Percentiles rank a stretch among this genome's conserved stretches.
phyloP scores from a whole-genome alignment of 2,113 vertebrate genomes.

The Trochalopteron elliotii region DNA sequence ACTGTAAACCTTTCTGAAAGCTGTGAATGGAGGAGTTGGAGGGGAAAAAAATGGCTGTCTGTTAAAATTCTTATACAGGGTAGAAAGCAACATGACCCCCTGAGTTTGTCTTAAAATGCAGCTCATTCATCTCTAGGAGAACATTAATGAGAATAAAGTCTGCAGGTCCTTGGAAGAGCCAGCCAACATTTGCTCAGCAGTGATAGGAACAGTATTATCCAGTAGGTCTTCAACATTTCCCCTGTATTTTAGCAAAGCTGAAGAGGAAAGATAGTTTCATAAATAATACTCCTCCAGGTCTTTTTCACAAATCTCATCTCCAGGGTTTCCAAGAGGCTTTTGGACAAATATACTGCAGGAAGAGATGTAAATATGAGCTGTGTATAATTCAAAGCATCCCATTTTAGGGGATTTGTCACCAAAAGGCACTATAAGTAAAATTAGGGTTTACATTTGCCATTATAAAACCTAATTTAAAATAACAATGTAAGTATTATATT shows the following conservation, averaged over 20 bases:
- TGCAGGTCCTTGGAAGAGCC: neutral
- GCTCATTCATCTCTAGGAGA: neutral
- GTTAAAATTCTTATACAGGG: neutral
- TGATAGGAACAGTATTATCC: neutral
- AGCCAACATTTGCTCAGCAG: neutral
- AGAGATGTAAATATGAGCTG: neutral
- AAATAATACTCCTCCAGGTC: neutral
- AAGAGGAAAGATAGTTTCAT: neutral
- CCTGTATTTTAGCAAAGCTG: neutral
- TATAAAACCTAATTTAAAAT: neutral
- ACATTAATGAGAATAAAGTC: neutral
- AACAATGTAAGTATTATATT: neutral
- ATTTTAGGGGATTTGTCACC: neutral
- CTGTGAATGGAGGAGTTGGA: neutral
- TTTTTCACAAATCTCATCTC: neutral
- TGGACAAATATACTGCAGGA: neutral
- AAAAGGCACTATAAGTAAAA: neutral
- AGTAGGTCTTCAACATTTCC: neutral
- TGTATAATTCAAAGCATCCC: neutral
- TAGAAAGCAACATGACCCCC: neutral
- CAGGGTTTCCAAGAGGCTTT: neutral
- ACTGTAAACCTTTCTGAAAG: neutral
- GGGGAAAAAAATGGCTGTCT: neutral
- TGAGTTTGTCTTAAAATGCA: constrained; percentile 43
- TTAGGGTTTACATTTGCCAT: neutral